Evolutionary conservation across 2,113 vertebrate genomes (phyloP), one percentile per base, ranked within the genome.

Genomic region (Poecile atricapillus): DNA sequence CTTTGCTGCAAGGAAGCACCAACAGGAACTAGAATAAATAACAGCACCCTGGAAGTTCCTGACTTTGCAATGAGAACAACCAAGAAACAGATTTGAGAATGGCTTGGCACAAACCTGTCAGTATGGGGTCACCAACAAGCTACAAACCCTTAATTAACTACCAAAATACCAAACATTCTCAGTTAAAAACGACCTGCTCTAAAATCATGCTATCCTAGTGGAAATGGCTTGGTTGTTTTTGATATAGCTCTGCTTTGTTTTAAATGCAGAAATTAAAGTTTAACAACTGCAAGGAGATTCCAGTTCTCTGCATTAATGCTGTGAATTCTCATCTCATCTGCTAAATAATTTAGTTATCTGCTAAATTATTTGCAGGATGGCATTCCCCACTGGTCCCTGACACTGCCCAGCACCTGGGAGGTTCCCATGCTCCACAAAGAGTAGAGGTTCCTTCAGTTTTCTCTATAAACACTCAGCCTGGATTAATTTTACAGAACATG

Each of bases 191-290:
- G 13, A 92, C 95, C 85, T 62, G 77, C 71, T 88, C 71, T 88
- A 83, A 90, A 97, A 96, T 95, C 93, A 95, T 65, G 81, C 90
- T 96, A 13, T 81, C 79, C 93, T 76, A 81, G 90, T 87, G 93
- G 90, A 97, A 97, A 90, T 53, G 92, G 92, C 69, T 93, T 96
- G 93, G 95, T 94, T 96, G 58, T 87, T 96, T 95, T 92, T 92
- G 39, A 89, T 90, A 95, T 73, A 84, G 95, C 80, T 96, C 95
- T 96, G 90, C 95, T 96, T 95, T 95, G 93, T 94, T 96, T 97
- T 96, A 96, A 97, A 96, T 94, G 95, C 96, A 96, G 94, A 96
- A 96, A 95, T 92, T 96, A 95, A 97, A 97, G 76, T 93, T 90
- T 60, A 90, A 94, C 59, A 93, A 86, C 90, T 92, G 92, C 70